phyloP scores from a whole-genome alignment of 2,113 vertebrate genomes.

The Mormyrus lacerda region DNA sequence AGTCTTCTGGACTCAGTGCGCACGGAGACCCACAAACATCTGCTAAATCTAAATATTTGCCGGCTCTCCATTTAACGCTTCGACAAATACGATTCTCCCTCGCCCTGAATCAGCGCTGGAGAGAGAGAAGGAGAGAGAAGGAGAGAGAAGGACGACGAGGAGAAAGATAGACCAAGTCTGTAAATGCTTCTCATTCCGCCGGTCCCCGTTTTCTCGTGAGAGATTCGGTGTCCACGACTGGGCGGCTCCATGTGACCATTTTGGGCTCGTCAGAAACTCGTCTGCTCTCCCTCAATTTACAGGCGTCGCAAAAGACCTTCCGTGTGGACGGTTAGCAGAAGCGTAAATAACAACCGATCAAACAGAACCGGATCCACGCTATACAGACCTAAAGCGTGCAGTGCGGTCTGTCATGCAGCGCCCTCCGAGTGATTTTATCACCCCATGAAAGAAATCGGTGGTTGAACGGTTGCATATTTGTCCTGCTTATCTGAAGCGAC shows the following conservation, averaged over 20 bases:
- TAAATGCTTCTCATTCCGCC: background rate
- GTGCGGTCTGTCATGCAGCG: background rate
- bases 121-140: background rate
- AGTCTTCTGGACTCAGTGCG: conserved; percentile 51
- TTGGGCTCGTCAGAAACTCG: background rate
- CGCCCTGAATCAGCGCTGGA: background rate
- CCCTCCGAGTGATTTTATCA: background rate
- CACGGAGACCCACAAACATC: conserved; percentile 48
- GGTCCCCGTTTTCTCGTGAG: background rate
- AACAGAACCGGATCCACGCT: background rate
- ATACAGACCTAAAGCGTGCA: background rate
- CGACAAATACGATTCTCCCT: conserved; percentile 9
- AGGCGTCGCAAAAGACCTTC: background rate
- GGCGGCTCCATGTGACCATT: background rate
- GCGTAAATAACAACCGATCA: background rate
- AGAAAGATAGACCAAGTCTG: background rate
- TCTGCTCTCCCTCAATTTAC: background rate
- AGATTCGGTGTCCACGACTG: background rate
- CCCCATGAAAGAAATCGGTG: background rate
- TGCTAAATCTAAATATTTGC: conserved; percentile 52
- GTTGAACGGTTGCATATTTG: background rate
- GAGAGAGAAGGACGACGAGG: background rate
- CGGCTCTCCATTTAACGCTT: conserved; percentile 39
- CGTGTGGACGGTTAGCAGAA: background rate
- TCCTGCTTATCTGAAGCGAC: background rate